phyloP scores from a whole-genome alignment of 2,888 invertebrate genomes.

The Philereme vetulata region DNA sequence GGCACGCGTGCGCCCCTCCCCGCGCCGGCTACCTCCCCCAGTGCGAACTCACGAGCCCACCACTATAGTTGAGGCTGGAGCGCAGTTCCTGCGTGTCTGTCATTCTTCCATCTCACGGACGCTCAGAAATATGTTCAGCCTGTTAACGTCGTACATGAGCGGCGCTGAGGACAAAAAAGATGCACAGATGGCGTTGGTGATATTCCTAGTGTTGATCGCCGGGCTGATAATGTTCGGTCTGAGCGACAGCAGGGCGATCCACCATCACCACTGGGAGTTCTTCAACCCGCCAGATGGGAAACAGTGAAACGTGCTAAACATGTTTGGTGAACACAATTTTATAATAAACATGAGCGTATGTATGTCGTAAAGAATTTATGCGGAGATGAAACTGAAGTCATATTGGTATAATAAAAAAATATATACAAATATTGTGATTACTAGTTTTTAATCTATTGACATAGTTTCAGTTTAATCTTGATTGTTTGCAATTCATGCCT shows the following conservation, averaged over 20 bases:
- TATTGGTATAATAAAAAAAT: too few species aligned
- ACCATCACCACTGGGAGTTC: constrained; percentile 94
- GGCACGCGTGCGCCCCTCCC: constrained; percentile 69
- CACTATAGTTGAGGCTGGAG: constrained; percentile 87
- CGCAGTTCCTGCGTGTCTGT: constrained; percentile 88
- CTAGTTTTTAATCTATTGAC: background rate
- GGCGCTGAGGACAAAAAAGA: constrained; percentile 88
- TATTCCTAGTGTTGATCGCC: constrained; percentile 90
- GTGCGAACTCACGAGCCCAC: constrained; percentile 84
- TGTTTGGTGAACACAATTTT: background rate
- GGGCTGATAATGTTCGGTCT: constrained; percentile 90
- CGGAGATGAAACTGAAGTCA: background rate
- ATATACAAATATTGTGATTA: too few species aligned
- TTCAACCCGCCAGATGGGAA: constrained; percentile 91
- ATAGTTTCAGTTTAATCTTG: background rate
- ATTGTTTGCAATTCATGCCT: background rate
- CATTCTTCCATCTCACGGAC: constrained; percentile 85
- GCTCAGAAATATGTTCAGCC: constrained; percentile 87
- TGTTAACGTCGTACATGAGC: constrained; percentile 85
- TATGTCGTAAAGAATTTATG: background rate
- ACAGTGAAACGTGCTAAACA: constrained; percentile 48
- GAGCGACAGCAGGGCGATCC: constrained; percentile 88
- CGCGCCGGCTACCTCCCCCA: constrained; percentile 66
- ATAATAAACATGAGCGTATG: background rate
- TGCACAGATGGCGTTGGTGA: constrained; percentile 89